A percentile compares a stretch with the other conserved stretches of the same genome.
These are phyloP conservation scores for Melieria picta DNA, from an alignment of 2,888 invertebrate species.

Conservation along the genomic window DNA sequence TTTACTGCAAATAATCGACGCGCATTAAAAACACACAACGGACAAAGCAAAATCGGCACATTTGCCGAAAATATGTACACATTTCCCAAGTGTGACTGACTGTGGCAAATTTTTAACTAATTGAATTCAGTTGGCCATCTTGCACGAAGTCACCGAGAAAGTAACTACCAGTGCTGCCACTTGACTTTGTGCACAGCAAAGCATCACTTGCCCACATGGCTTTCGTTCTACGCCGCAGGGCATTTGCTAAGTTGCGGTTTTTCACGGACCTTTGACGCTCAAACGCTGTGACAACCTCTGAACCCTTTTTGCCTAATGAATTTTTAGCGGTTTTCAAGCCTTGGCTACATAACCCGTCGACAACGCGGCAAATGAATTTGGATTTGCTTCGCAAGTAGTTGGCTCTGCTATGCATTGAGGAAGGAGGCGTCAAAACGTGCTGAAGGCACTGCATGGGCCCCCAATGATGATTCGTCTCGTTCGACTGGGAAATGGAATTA, in stretches of 20 bases:
- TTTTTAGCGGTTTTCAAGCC: conserved; percentile 40
- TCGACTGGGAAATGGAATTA: no score
- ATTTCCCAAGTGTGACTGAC: not conserved
- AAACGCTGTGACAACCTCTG: conserved; percentile 27
- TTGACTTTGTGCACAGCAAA: no score
- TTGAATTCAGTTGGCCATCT: conserved; percentile 30
- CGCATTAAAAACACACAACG: conserved; percentile 46
- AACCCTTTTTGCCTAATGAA: conserved; percentile 58
- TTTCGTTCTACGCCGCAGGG: conserved; percentile 9
- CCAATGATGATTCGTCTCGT: no score
- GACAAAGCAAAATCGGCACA: not conserved
- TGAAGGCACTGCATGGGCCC: no score
- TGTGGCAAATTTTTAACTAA: conserved; percentile 34
- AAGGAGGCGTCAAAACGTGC: no score
- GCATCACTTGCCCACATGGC: no score
- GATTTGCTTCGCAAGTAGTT: no score
- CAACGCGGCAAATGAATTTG: no score
- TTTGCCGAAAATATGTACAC: not conserved
- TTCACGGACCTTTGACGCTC: conserved; percentile 22
- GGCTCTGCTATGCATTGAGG: no score
- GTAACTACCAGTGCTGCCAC: no score
- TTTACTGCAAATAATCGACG: conserved; percentile 58
- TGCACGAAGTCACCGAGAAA: not conserved
- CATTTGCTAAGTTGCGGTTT: conserved; percentile 28
- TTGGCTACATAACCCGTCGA: conserved; percentile 29